These are phyloP conservation scores for Lumbricus terrestris DNA, from an alignment of 2,888 invertebrate genomes.

Conservation along the genomic window DNA sequence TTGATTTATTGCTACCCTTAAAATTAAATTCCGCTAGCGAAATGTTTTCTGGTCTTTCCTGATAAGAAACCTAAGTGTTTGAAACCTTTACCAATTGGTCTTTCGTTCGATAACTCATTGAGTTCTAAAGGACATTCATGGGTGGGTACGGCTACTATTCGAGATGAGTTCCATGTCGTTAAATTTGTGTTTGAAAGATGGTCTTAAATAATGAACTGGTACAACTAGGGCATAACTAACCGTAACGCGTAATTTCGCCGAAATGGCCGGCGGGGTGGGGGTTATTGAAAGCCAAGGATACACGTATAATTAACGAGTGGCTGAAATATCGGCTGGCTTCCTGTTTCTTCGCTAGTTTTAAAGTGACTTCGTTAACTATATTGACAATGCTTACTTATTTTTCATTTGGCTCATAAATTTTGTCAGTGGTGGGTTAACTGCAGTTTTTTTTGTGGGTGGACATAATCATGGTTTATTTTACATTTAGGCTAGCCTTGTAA, in stretches of 20 bases:
- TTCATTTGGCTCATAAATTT: not conserved
- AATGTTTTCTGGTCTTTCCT: not conserved
- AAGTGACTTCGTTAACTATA: not conserved
- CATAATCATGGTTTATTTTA: not conserved
- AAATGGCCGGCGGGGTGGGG: not conserved
- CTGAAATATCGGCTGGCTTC: too few species aligned
- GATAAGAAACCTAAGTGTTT: not conserved
- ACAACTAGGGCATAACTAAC: not conserved
- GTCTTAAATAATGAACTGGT: not conserved
- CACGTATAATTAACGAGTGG: not conserved
- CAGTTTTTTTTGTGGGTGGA: not conserved
- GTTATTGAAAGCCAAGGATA: not conserved
- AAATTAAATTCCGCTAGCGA: not conserved
- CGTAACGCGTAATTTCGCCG: not conserved
- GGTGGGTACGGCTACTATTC: not conserved
- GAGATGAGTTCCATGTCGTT: not conserved
- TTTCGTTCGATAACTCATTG: not conserved
- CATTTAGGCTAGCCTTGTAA: not conserved
- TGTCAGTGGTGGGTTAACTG: not conserved
- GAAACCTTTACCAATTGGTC: not conserved
- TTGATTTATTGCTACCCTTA: not conserved
- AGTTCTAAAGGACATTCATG: not conserved
- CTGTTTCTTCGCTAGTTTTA: too few species aligned
- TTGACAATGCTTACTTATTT: not conserved
- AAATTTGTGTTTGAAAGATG: not conserved